Percentiles rank a stretch among this genome's conserved stretches.
phyloP scores from a whole-genome alignment of 2,113 vertebrate species.

The Fulmarus glacialis region DNA sequence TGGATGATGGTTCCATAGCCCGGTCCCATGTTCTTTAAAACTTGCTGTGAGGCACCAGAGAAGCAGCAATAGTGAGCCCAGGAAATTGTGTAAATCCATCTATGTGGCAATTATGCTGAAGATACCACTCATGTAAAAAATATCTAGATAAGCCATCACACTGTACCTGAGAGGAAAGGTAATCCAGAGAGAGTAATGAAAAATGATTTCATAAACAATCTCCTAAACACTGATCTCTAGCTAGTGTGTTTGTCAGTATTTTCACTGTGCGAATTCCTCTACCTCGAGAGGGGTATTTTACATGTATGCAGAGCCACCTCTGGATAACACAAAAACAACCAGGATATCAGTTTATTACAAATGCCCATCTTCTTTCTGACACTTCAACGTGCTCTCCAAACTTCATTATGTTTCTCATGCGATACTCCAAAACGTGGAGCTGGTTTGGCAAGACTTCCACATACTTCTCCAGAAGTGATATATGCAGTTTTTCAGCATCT shows the following conservation, averaged over 20 bases:
- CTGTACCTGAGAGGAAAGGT: not conserved
- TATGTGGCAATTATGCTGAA: not conserved
- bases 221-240: no score
- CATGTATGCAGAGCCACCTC: not conserved
- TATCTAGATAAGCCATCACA: no score
- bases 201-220: fast-evolving
- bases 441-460: not conserved
- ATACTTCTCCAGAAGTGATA: not conserved
- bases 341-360: no score
- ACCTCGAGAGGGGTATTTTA: fast-evolving
- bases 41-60: not conserved
- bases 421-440: not conserved
- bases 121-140: not conserved
- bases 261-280: not conserved
- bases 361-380: not conserved
- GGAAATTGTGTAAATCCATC: not conserved
- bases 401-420: not conserved
- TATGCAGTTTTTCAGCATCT: not conserved
- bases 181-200: not conserved
- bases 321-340: not conserved
- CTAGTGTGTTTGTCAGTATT: not conserved
- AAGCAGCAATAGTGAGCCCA: not conserved
- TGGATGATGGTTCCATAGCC: fast-evolving
- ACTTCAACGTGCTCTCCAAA: not conserved
- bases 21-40: not conserved